Percentiles rank a stretch among this genome's conserved stretches.
Conservation (phyloP, 2,888 invertebrate genomes). For the Himalopsyche anomala region DNA sequence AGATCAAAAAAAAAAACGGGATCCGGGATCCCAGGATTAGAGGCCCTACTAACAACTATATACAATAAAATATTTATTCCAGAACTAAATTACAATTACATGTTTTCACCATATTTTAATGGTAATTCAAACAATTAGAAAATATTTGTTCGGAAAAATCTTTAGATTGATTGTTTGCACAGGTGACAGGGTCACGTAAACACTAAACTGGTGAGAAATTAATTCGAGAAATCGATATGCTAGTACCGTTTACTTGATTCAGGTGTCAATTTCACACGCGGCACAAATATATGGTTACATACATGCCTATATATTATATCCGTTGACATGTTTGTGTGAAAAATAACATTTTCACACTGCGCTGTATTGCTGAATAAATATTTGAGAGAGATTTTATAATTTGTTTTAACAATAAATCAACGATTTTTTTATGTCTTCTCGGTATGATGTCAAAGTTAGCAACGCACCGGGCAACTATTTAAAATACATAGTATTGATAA, state of each 20-base stretch:
- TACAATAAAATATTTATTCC: too few relatives aligned
- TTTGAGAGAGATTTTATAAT: slow-evolving; percentile 11
- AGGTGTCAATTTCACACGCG: slow-evolving; percentile 29
- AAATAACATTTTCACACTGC: slow-evolving; percentile 4
- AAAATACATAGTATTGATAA: too few relatives aligned
- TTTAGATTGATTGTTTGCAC: not conserved
- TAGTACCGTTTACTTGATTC: not conserved
- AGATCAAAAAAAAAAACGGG: too few relatives aligned
- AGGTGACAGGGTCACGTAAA: not conserved
- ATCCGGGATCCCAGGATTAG: too few relatives aligned
- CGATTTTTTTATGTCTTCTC: not conserved
- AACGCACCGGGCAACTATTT: too few relatives aligned
- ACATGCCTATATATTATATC: not conserved
- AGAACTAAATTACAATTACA: too few relatives aligned
- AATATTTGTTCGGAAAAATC: too few relatives aligned
- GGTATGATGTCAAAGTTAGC: not conserved
- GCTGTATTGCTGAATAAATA: slow-evolving; percentile 9
- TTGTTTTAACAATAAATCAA: slow-evolving; percentile 27
- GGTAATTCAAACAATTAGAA: too few relatives aligned
- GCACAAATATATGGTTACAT: not conserved
- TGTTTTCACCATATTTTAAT: too few relatives aligned
- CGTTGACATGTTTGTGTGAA: slow-evolving; percentile 14
- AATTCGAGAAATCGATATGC: slow-evolving; percentile 30
- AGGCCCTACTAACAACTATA: too few relatives aligned
- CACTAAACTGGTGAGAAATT: not conserved